These are phyloP conservation scores for Hapalemur alaotrensis DNA, from an alignment of 2,797 vertebrate genomes.

Conservation along the genomic window DNA sequence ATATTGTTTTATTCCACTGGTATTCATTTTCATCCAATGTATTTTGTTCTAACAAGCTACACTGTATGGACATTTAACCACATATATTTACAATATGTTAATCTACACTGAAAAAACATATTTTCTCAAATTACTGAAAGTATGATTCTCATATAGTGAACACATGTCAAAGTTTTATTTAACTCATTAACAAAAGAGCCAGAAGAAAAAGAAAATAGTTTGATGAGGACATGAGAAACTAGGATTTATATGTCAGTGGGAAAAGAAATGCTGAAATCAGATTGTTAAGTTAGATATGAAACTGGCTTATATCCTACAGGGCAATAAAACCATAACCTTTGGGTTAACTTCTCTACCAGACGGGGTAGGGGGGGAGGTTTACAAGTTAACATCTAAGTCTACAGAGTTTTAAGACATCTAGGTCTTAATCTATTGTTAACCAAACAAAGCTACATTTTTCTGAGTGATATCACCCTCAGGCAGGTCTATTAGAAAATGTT, in stretches of 20 bases:
- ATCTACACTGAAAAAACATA: not conserved
- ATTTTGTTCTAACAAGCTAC: not conserved
- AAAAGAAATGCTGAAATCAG: not conserved
- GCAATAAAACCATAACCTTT: not conserved
- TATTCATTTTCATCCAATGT: not conserved
- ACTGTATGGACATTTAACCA: not conserved
- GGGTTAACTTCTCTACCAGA: not conserved
- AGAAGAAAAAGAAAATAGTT: not conserved
- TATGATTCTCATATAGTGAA: not conserved
- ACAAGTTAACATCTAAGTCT: not conserved
- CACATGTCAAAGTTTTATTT: too few species aligned
- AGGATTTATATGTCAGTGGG: not conserved
- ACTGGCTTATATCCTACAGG: not conserved
- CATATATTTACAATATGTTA: not conserved
- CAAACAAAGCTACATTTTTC: not conserved
- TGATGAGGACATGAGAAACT: not conserved
- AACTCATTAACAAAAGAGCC: not conserved
- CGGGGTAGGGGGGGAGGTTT: too few species aligned
- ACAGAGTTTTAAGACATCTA: not conserved
- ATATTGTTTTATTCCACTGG: not conserved
- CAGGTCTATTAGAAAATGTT: not conserved
- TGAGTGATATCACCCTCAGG: not conserved
- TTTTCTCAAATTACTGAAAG: not conserved
- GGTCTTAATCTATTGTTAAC: not conserved
- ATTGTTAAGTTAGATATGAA: not conserved